Base-by-base conservation (phyloP, 1,140 invertebrate species). In the Magallana gigas region DNA sequence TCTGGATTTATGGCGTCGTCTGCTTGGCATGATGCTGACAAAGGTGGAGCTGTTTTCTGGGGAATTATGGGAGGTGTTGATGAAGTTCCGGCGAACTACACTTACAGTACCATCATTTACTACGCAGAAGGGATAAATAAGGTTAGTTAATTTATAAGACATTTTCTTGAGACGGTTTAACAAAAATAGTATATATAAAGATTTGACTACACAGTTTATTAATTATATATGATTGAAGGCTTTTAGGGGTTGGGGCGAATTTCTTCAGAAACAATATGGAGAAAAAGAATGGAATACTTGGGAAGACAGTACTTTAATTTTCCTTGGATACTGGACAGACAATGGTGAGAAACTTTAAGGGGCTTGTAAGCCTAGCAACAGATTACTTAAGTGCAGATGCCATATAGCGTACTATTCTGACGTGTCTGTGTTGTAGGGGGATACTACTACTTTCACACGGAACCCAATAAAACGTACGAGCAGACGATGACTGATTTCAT, bases 1-100 rank as follows among this genome's bases (percentile, higher is more conserved):
- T 64, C 87, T 29, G 81, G 88, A 36, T 91, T 91, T 64, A 92
- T 92, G 91, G 85, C 90, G 9, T 85, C 91, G 1, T 91, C 91
- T 0, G 68, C 68, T 76, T 76, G 68, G 68, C 81, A 88, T 16
- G 86, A 84, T 64, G 59, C 83, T 18, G 83, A 91, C 57, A 68
- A 83, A 12, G 84, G 84, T 83, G 84, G 81, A 5, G 29, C 80
- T 64, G 12, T 92, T 8, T 86, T 89, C 85, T 93, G 90, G 88
- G 92, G 92, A n/a, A 90, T 93, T 18, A 94, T 93, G 91, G 92
- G 93, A 80, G 90, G 89, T 8, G 92, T 93, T 14, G 87, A 92
- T 14, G 60, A 84, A 8, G 87, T 94, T 58, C 92, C 92, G 29
- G 83, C 83, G 18, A 90, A 89, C 16, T 94, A 91, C 85, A 83